Conservation (phyloP, 2,113 vertebrate genomes). For the Festucalex cinctus region DNA sequence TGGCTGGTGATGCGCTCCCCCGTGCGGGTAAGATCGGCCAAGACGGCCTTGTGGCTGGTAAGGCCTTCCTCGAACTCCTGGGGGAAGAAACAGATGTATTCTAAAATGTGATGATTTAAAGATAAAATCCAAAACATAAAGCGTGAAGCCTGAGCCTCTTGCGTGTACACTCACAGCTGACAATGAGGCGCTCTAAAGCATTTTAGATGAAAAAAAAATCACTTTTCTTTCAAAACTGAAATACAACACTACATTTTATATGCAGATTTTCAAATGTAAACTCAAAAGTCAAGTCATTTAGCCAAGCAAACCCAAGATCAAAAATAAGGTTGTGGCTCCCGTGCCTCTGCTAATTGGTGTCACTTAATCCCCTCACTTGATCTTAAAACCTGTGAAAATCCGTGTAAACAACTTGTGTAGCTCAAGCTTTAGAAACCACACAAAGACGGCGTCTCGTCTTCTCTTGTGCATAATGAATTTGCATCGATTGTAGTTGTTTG, state of each 20-base stretch:
- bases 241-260: too few relatives aligned
- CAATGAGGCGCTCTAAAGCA: too few relatives aligned
- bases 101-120: too few relatives aligned
- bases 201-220: too few relatives aligned
- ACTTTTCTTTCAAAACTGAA: too few relatives aligned
- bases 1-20: constrained; percentile 84
- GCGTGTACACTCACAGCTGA: too few relatives aligned
- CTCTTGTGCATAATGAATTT: constrained; percentile 26
- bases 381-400: constrained; percentile 25
- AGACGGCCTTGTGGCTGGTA: constrained; percentile 74
- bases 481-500: constrained; percentile 13
- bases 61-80: constrained; percentile 90
- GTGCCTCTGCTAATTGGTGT: constrained; percentile 42
- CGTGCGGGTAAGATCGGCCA: constrained; percentile 73
- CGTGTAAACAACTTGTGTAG: constrained; percentile 9
- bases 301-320: too few relatives aligned
- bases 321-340: too few relatives aligned
- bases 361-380: constrained; percentile 28
- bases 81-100: not conserved
- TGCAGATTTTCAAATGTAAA: too few relatives aligned
- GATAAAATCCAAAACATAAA: too few relatives aligned
- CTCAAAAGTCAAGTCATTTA: too few relatives aligned
- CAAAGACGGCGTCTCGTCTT: constrained; percentile 13
- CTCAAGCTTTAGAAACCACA: constrained; percentile 32
- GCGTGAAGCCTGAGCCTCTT: too few relatives aligned